Evolutionary conservation across 2,888 invertebrate species (phyloP).

Genomic region (Neria commutata): DNA sequence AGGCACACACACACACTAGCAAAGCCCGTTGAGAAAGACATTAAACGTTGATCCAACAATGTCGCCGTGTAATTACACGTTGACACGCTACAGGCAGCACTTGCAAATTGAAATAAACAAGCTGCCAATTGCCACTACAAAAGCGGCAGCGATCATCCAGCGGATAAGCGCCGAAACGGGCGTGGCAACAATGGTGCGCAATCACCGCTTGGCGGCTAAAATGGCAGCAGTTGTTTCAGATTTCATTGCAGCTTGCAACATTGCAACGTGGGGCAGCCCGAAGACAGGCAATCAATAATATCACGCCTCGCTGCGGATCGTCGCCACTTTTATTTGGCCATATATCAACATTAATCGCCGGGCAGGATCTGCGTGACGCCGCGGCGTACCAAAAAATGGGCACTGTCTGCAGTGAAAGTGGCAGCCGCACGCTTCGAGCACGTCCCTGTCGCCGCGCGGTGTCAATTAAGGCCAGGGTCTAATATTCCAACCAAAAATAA

Average conservation of each 20-base stretch:
- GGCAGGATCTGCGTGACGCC: no score
- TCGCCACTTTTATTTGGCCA: no score
- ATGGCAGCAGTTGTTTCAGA: not conserved
- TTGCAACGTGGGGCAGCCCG: not conserved
- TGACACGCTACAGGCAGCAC: not conserved
- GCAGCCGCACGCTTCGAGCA: no score
- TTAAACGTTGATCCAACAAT: conserved; percentile 2
- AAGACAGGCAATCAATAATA: not conserved
- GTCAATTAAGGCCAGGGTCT: no score
- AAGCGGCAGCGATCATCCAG: not conserved
- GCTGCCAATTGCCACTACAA: not conserved
- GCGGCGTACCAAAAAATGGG: no score
- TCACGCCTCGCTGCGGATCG: not conserved
- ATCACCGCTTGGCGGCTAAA: not conserved
- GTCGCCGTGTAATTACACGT: not conserved
- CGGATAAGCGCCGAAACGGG: no score
- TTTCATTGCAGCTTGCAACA: not conserved
- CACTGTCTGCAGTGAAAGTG: no score
- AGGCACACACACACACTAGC: not conserved
- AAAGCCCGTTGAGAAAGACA: not conserved
- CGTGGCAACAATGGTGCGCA: no score
- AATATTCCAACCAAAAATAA: no score
- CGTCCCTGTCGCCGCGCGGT: no score
- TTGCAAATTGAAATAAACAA: not conserved
- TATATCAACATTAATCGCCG: no score